A percentile compares a stretch with the other conserved stretches of the same genome.
Evolutionary conservation across 2,888 invertebrate species (phyloP).

Genomic region (Stegana nigrithorax): DNA sequence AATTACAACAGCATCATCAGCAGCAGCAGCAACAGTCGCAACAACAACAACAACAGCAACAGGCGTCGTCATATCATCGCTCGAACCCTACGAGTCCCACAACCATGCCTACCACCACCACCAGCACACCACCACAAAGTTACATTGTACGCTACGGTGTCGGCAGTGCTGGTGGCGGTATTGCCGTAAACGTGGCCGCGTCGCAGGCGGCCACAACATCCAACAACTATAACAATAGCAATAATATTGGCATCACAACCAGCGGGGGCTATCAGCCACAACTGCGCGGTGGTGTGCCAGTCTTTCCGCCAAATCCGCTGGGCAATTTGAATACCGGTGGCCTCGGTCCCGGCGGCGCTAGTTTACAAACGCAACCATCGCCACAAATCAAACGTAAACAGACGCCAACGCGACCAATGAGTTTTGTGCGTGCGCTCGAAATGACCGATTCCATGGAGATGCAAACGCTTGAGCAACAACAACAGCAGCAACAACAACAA

Average conservation of each 20-base stretch:
- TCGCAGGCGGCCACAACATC: not conserved
- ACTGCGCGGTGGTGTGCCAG: slow-evolving; percentile 76
- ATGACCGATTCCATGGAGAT: slow-evolving; percentile 91
- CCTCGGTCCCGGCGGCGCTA: slow-evolving; percentile 37
- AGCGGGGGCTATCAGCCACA: slow-evolving; percentile 73
- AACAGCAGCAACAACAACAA: slow-evolving; percentile 53
- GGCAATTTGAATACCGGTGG: slow-evolving; percentile 34
- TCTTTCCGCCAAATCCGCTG: slow-evolving; percentile 73
- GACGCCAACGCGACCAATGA: slow-evolving; percentile 78
- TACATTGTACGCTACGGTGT: slow-evolving; percentile 64
- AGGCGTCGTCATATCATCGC: slow-evolving; percentile 71
- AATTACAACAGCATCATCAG: slow-evolving; percentile 68
- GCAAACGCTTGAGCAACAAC: slow-evolving; percentile 70
- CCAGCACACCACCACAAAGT: slow-evolving; percentile 56
- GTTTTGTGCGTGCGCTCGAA: slow-evolving; percentile 89
- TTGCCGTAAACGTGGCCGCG: slow-evolving; percentile 13
- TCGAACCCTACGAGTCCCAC: slow-evolving; percentile 83
- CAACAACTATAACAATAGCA: slow-evolving; percentile 36
- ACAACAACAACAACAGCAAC: slow-evolving; percentile 55
- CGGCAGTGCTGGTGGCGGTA: slow-evolving; percentile 33
- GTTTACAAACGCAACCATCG: slow-evolving; percentile 66
- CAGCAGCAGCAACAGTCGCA: slow-evolving; percentile 66
- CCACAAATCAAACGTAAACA: slow-evolving; percentile 74
- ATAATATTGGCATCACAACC: slow-evolving; percentile 12
- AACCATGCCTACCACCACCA: slow-evolving; percentile 66